A percentile compares a stretch with the other conserved stretches of the same genome.
phyloP scores from a whole-genome alignment of 2,888 invertebrate species.

The Lypha dubia region DNA sequence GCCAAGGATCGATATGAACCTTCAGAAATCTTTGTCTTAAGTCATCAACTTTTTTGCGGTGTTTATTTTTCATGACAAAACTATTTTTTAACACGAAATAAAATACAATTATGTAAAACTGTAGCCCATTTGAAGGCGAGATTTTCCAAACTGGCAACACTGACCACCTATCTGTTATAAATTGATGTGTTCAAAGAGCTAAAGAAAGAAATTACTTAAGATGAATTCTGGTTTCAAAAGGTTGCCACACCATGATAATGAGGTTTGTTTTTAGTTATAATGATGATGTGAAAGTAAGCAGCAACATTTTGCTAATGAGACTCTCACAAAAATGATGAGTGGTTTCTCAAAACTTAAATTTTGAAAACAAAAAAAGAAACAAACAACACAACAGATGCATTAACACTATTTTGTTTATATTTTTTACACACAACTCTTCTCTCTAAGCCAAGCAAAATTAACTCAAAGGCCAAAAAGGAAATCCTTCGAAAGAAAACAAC shows the following conservation, averaged over 20 bases:
- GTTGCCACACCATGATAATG: constrained; percentile 39
- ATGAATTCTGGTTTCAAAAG: constrained; percentile 31
- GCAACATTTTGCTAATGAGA: constrained; percentile 56
- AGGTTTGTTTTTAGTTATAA: constrained; percentile 21
- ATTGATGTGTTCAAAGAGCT: constrained; percentile 3
- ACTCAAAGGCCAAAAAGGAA: constrained; percentile 32
- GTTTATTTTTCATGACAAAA: no score
- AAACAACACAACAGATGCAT: constrained; percentile 26
- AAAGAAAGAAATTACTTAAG: constrained; percentile 52
- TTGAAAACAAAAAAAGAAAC: neutral
- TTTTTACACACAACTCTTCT: constrained; percentile 17
- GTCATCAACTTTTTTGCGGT: no score
- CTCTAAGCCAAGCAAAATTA: constrained; percentile 10
- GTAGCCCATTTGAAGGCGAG: neutral
- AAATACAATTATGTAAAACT: no score
- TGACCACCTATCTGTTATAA: constrained; percentile 25
- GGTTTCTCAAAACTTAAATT: constrained; percentile 47
- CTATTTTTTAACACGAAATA: no score
- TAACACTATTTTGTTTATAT: constrained; percentile 1
- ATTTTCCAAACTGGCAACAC: neutral
- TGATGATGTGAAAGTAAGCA: constrained; percentile 60
- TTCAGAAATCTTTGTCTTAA: no score
- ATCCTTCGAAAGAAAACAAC: constrained; percentile 46
- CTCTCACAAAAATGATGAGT: constrained; percentile 55
- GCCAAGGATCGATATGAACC: no score